phyloP scores from a whole-genome alignment of 2,113 vertebrate genomes.

The Atherinomorus stipes region DNA sequence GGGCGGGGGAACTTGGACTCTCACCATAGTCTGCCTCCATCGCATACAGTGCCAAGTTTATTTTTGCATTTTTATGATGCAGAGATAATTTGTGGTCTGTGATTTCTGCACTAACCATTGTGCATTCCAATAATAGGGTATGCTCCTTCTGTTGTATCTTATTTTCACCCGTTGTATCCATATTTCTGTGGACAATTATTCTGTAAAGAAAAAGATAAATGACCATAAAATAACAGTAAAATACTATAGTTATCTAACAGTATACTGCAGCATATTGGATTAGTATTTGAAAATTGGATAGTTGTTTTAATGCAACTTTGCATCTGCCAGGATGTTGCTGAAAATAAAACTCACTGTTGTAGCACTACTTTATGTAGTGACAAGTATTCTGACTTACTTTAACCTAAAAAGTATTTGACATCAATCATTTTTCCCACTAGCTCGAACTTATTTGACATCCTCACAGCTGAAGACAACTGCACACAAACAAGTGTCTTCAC shows the following conservation, averaged over 20 bases:
- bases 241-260: background rate
- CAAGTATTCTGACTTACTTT: no score
- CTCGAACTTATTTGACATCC: no score
- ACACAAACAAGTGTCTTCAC: no score
- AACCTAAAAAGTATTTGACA: no score
- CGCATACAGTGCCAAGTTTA: constrained; percentile 35
- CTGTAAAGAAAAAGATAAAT: no score
- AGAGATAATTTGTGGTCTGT: constrained; percentile 35
- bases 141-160: background rate
- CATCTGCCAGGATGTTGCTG: background rate
- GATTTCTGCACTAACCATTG: constrained; percentile 11
- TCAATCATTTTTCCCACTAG: no score
- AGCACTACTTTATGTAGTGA: no score
- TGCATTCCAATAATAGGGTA: background rate
- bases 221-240: background rate
- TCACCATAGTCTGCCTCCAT: constrained; percentile 35
- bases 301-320: background rate
- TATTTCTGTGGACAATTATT: background rate
- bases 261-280: background rate
- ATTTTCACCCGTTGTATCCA: background rate
- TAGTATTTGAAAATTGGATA: background rate
- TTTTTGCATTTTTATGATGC: constrained; percentile 24
- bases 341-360: no score
- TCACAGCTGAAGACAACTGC: no score
- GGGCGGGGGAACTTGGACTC: constrained; percentile 37